Evolutionary conservation across 2,797 vertebrate genomes (phyloP).

Genomic region (Xiphophorus birchmanni): DNA sequence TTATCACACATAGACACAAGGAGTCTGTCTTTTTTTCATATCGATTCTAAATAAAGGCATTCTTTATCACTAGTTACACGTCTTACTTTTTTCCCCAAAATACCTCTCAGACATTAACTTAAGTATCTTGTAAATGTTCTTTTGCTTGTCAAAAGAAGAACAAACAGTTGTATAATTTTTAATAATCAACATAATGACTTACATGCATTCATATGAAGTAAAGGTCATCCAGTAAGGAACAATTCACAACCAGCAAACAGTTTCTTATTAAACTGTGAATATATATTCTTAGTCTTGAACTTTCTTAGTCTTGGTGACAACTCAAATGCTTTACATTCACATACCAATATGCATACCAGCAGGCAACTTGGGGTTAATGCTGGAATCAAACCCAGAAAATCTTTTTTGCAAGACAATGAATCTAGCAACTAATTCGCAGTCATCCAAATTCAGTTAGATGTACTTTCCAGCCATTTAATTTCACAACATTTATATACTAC

Average conservation of each 20-base stretch:
- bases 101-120: not conserved
- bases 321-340: not conserved
- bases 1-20: conserved; percentile 14
- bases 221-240: not conserved
- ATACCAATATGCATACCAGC: not conserved
- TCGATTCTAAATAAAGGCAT: not conserved
- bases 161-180: not conserved
- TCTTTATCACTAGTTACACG: not conserved
- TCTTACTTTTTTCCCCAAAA: not conserved
- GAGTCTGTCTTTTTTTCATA: not conserved
- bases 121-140: not conserved
- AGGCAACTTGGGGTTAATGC: not conserved
- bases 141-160: not conserved
- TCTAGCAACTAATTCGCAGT: not conserved
- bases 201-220: not conserved
- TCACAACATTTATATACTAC: not conserved
- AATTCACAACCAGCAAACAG: not conserved
- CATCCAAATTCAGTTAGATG: not conserved
- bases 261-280: not conserved
- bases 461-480: not conserved
- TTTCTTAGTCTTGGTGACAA: not conserved
- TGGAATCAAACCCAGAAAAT: not conserved
- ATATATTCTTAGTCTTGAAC: not conserved
- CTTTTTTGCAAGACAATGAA: not conserved
- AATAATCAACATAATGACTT: not conserved